Percentiles rank a stretch among this genome's conserved stretches.
Evolutionary conservation across 2,888 invertebrate species (phyloP).

Genomic region (Gnatocerus cornutus): DNA sequence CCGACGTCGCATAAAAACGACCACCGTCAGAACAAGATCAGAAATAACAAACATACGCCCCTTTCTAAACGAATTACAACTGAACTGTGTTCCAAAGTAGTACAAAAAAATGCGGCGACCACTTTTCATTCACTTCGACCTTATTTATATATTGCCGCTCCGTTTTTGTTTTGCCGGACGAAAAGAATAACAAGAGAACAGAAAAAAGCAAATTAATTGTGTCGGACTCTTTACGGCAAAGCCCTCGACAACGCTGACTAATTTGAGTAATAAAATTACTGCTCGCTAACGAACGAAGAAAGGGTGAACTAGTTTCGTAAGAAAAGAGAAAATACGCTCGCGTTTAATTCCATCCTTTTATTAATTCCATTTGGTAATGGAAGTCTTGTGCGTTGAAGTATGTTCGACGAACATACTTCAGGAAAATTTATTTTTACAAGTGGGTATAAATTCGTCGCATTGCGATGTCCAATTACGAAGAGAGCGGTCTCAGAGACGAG

Average conservation of each 20-base stretch:
- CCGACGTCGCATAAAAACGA: conserved; percentile 35
- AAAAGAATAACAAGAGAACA: conserved; percentile 15
- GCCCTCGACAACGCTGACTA: conserved; percentile 54
- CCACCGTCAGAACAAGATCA: conserved; percentile 46
- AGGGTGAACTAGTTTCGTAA: conserved; percentile 50
- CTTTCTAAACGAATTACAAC: conserved; percentile 52
- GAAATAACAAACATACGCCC: conserved; percentile 51
- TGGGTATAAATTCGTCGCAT: conserved; percentile 4
- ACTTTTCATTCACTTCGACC: conserved; percentile 51
- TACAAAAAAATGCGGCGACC: conserved; percentile 43
- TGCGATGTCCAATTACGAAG: conserved; percentile 4
- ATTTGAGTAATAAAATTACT: conserved; percentile 57
- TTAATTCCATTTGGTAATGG: conserved; percentile 48
- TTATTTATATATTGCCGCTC: conserved; percentile 52
- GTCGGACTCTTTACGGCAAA: conserved; percentile 50
- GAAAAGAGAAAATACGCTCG: conserved; percentile 51
- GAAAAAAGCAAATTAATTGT: conserved; percentile 54
- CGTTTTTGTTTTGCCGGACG: conserved; percentile 49
- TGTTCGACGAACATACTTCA: conserved; percentile 9
- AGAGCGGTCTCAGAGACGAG: conserved; percentile 2
- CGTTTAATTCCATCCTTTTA: conserved; percentile 52
- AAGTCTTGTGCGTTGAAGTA: conserved; percentile 9
- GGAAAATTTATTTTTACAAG: conserved; percentile 4
- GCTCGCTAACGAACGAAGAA: conserved; percentile 47
- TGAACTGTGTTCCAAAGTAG: conserved; percentile 51